These are phyloP conservation scores for Hirtodrosophila confusa DNA, from an alignment of 2,888 invertebrate genomes.

Conservation along the genomic window DNA sequence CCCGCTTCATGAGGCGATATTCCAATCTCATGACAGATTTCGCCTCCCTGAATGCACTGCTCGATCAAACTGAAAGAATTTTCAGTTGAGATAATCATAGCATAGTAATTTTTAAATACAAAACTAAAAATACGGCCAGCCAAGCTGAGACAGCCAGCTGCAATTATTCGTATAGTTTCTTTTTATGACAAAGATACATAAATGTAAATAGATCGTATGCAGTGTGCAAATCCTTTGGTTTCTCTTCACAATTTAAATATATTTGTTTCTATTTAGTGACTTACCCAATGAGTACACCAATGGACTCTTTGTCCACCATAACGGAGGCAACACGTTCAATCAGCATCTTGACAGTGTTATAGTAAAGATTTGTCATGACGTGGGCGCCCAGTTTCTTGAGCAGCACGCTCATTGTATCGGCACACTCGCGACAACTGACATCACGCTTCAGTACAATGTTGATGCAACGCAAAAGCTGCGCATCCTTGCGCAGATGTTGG, in stretches of 20 bases:
- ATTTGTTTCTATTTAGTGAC: constrained; percentile 38
- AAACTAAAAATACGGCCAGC: no score
- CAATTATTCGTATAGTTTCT: no score
- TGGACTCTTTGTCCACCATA: constrained; percentile 96
- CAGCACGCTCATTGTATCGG: constrained; percentile 92
- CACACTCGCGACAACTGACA: constrained; percentile 96
- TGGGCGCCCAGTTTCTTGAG: constrained; percentile 97
- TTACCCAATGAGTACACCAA: constrained; percentile 88
- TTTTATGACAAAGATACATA: no score
- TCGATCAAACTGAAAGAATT: constrained; percentile 84
- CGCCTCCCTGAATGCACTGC: constrained; percentile 90
- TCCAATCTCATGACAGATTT: constrained; percentile 90
- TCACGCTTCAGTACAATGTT: constrained; percentile 94
- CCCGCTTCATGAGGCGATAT: constrained; percentile 92
- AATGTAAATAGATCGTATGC: no score
- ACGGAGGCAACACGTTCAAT: constrained; percentile 97
- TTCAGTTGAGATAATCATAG: not conserved
- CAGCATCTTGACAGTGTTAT: constrained; percentile 97
- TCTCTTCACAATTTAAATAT: not conserved
- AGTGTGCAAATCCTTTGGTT: no score
- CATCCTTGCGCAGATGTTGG: constrained; percentile 90
- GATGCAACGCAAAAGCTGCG: constrained; percentile 90
- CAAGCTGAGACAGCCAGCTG: no score
- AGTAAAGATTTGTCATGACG: constrained; percentile 97
- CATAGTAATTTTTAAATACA: not conserved